Conservation (phyloP, 2,113 vertebrate genomes). For the Rafetus swinhoei region DNA sequence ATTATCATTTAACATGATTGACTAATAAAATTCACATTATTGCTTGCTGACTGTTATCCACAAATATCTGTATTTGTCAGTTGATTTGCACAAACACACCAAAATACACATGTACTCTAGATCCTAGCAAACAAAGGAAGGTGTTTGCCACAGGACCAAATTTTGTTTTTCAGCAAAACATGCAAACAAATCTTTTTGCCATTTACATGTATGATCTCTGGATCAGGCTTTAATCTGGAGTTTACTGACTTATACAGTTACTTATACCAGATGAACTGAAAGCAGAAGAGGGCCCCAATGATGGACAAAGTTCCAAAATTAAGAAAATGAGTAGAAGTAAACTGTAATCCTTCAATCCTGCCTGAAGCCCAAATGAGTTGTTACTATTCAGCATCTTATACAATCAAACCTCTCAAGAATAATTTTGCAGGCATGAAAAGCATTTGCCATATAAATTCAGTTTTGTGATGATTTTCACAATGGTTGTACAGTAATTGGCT, state of each 20-base stretch:
- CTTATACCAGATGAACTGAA: neutral
- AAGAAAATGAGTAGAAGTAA: neutral
- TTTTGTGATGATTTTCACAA: neutral
- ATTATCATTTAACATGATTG: neutral
- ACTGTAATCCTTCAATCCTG: neutral
- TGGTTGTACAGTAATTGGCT: neutral
- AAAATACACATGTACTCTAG: neutral
- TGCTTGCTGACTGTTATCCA: neutral
- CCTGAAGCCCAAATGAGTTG: neutral
- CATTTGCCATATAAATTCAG: neutral
- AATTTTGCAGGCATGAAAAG: neutral
- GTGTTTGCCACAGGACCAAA: neutral
- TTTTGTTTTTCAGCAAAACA: neutral
- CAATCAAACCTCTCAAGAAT: neutral
- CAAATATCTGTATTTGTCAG: neutral
- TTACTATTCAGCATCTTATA: neutral
- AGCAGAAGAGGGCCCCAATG: neutral
- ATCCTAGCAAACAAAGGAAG: neutral
- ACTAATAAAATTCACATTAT: neutral
- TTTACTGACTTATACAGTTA: fast-evolving
- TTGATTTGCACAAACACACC: neutral
- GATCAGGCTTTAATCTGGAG: neutral
- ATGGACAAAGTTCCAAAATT: neutral
- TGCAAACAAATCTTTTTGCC: neutral
- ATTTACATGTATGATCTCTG: neutral